Conservation (phyloP, 2,888 invertebrate species). For the Barypeithes pellucidus region DNA sequence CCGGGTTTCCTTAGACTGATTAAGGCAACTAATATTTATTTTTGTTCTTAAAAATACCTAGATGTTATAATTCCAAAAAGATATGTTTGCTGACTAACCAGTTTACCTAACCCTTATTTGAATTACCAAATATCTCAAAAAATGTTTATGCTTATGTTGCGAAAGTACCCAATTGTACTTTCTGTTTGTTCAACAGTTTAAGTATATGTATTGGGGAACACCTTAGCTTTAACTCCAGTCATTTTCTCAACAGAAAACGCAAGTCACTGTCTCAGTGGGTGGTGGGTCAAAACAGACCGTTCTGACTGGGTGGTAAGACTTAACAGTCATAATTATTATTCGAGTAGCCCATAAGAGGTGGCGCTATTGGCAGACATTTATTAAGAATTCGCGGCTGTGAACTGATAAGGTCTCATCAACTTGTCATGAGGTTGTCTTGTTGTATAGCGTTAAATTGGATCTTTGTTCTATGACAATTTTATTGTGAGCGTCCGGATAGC, state of each 20-base stretch:
- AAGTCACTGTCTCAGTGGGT: slow-evolving; percentile 55
- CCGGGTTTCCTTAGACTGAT: no score
- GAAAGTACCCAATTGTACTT: slow-evolving; percentile 22
- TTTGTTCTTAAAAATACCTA: no score
- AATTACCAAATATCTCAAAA: slow-evolving; percentile 6
- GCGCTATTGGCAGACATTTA: slow-evolving; percentile 61
- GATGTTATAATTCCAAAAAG: no score
- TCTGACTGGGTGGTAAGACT: slow-evolving; percentile 31
- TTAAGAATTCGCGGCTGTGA: slow-evolving; percentile 55
- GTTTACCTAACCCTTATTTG: slow-evolving; percentile 5
- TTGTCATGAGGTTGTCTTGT: slow-evolving; percentile 32
- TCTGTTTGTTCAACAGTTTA: slow-evolving; percentile 17
- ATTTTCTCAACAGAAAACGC: slow-evolving; percentile 25
- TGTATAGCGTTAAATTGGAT: slow-evolving; percentile 35
- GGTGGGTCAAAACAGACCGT: slow-evolving; percentile 36
- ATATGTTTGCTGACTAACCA: no score
- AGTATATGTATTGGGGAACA: slow-evolving; percentile 6
- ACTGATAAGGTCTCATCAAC: slow-evolving; percentile 46
- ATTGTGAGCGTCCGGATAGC: slow-evolving; percentile 33
- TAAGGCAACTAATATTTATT: no score
- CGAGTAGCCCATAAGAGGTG: slow-evolving; percentile 57
- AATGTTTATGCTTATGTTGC: slow-evolving; percentile 7
- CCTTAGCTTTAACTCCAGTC: slow-evolving; percentile 14
- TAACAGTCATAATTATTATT: slow-evolving; percentile 40
- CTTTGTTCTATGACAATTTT: slow-evolving; percentile 44